Conservation (phyloP, 30 jellyfish, hydroid and myxozoan genomes). For the Pseudorhiza aurosa region DNA sequence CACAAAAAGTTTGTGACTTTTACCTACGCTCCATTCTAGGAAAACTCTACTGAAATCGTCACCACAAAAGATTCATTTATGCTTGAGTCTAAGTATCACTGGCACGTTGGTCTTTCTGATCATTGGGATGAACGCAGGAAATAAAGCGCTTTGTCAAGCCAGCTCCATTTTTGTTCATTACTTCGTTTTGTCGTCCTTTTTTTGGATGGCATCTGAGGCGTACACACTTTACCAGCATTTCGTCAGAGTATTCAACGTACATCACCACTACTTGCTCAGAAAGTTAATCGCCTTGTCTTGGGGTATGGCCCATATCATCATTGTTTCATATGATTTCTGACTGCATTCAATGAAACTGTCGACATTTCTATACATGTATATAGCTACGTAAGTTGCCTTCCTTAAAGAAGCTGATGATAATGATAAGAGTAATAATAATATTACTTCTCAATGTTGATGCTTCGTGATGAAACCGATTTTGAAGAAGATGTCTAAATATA, state of each 20-base stretch:
- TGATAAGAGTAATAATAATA: too few species aligned
- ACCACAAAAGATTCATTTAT: conserved; percentile 76
- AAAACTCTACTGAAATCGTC: conserved; percentile 44
- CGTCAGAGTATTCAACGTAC: conserved; percentile 57
- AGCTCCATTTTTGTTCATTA: conserved; percentile 75
- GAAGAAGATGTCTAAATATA: too few species aligned
- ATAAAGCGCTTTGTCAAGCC: conserved; percentile 56
- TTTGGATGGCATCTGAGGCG: conserved; percentile 91
- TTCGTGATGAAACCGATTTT: too few species aligned
- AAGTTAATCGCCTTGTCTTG: conserved; percentile 57
- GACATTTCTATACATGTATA: too few species aligned
- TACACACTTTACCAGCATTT: conserved; percentile 68
- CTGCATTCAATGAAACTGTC: too few species aligned
- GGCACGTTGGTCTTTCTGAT: conserved; percentile 39
- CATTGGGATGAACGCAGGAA: conserved; percentile 64
- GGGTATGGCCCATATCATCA: conserved; percentile 68
- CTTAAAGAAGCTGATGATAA: too few species aligned
- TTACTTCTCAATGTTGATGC: too few species aligned
- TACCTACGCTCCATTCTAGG: too few species aligned
- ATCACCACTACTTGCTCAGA: conserved; percentile 18
- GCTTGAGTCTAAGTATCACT: conserved; percentile 54
- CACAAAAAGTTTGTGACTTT: too few species aligned
- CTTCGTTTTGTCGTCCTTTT: conserved; percentile 74
- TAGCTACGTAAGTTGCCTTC: too few species aligned
- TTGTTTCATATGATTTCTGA: neutral